These are phyloP conservation scores for Silvanus unidentatus DNA, from an alignment of 2,888 invertebrate species.

Conservation along the genomic window DNA sequence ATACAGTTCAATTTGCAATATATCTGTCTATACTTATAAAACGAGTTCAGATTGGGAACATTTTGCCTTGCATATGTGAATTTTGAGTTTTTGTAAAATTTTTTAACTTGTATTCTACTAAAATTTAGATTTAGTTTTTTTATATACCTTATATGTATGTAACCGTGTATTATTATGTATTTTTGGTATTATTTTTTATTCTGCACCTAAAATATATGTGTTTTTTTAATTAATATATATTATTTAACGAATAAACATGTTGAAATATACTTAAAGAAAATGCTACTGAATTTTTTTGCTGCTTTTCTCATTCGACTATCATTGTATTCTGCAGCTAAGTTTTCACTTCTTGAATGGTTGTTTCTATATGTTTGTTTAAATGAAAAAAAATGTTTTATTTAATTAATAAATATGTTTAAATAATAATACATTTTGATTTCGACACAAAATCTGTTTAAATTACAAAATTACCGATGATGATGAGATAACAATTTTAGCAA, in stretches of 20 bases:
- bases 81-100: constrained; percentile 11
- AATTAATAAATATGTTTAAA: constrained; percentile 43
- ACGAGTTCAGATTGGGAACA: constrained; percentile 21
- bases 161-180: constrained; percentile 11
- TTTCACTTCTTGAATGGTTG: constrained; percentile 36
- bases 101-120: constrained; percentile 13
- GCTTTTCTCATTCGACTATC: constrained; percentile 25
- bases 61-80: constrained; percentile 27
- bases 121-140: constrained; percentile 16
- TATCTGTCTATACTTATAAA: constrained; percentile 8
- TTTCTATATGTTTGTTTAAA: constrained; percentile 39
- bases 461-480: too few relatives aligned
- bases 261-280: neutral
- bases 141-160: too few relatives aligned
- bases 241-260: constrained; percentile 11
- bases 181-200: constrained; percentile 23
- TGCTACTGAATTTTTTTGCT: constrained; percentile 16
- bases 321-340: constrained; percentile 14
- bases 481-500: too few relatives aligned
- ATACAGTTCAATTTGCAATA: constrained; percentile 13
- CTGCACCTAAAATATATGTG: neutral
- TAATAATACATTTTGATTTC: constrained; percentile 15
- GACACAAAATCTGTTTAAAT: too few relatives aligned
- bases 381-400: constrained; percentile 40
- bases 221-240: constrained; percentile 5